Percentiles rank a stretch among this genome's conserved stretches.
Evolutionary conservation across 2,113 vertebrate genomes (phyloP).

Genomic region (Cephalopterus ornatus): DNA sequence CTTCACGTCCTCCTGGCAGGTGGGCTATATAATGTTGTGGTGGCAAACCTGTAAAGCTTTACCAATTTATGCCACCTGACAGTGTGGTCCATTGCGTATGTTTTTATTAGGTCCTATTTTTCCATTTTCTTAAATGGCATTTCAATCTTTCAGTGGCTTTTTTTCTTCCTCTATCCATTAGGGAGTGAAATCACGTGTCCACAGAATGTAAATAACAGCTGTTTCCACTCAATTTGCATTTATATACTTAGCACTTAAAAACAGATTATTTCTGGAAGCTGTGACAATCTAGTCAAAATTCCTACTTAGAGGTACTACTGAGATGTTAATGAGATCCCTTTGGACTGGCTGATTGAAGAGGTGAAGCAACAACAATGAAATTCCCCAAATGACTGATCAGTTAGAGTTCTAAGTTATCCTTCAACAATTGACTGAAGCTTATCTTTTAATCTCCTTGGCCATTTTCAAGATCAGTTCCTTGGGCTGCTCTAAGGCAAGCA

Average conservation of each 20-base stretch:
- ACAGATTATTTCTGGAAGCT: background rate
- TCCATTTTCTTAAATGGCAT: background rate
- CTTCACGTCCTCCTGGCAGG: background rate
- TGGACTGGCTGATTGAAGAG: background rate
- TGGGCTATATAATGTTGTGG: background rate
- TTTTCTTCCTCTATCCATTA: background rate
- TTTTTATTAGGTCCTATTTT: background rate
- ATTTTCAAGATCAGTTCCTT: background rate
- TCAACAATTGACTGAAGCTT: background rate
- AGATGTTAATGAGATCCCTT: constrained; percentile 12
- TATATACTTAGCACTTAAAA: constrained; percentile 2
- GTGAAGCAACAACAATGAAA: background rate
- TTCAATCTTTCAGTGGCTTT: background rate
- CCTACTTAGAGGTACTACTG: background rate
- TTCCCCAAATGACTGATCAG: background rate
- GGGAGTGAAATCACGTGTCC: background rate
- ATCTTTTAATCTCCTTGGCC: background rate
- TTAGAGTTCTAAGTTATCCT: background rate
- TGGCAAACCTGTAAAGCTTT: background rate
- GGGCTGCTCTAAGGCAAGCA: background rate
- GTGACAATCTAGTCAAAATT: constrained; percentile 23
- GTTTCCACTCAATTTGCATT: constrained; percentile 37
- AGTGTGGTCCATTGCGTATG: background rate
- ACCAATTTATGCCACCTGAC: background rate
- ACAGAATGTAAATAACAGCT: constrained; percentile 21